Evolutionary conservation across 1,140 invertebrate genomes (phyloP).

Genomic region (Monomorium pharaonis): DNA sequence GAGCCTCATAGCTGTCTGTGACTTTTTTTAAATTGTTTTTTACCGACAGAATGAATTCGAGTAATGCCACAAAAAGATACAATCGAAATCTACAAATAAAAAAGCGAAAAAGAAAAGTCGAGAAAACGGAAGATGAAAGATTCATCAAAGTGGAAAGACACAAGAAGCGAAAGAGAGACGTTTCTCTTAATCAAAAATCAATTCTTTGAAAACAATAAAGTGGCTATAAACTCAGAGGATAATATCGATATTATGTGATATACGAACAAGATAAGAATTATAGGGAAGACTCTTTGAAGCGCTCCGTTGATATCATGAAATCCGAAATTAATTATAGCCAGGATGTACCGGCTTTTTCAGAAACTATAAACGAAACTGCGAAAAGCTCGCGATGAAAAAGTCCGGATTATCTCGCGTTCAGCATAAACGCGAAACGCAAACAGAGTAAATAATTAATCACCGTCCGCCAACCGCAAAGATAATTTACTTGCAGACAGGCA

Average conservation of each 20-base stretch:
- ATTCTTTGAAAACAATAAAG: slow-evolving; percentile 63
- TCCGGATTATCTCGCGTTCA: slow-evolving; percentile 26
- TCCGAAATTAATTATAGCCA: slow-evolving; percentile 32
- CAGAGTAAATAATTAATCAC: slow-evolving; percentile 45
- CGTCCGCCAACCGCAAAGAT: slow-evolving; percentile 34
- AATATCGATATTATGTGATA: slow-evolving; percentile 59
- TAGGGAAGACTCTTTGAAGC: not conserved
- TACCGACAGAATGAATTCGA: not conserved
- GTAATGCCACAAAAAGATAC: not conserved
- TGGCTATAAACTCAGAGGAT: slow-evolving; percentile 50
- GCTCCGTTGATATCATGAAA: not conserved
- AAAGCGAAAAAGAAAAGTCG: not conserved
- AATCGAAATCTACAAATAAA: slow-evolving; percentile 19
- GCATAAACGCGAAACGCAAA: slow-evolving; percentile 10
- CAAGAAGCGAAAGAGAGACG: slow-evolving; percentile 31
- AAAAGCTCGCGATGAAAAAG: slow-evolving; percentile 39
- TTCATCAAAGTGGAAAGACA: slow-evolving; percentile 25
- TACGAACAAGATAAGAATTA: slow-evolving; percentile 45
- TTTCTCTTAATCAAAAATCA: slow-evolving; percentile 48
- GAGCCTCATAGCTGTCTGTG: slow-evolving; percentile 10
- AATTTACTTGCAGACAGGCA: slow-evolving; percentile 9
- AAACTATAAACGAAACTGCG: not conserved
- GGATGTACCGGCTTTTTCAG: slow-evolving; percentile 10
- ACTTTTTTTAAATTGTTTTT: slow-evolving; percentile 24
- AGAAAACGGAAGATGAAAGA: slow-evolving; percentile 35